Conservation (phyloP, 2,113 vertebrate genomes). For the Pungitius pungitius region DNA sequence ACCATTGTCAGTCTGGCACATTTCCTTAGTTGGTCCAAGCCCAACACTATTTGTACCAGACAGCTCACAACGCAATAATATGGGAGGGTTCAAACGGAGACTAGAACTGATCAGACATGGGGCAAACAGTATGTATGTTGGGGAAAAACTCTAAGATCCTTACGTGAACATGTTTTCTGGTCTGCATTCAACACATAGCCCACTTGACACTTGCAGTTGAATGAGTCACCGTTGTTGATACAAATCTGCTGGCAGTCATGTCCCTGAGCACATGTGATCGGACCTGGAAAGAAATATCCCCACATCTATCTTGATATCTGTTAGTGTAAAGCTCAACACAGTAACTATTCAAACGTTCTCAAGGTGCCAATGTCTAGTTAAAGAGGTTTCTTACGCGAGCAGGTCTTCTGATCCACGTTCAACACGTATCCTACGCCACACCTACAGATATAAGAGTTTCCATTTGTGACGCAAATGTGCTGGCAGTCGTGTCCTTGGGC, state of each 20-base stretch:
- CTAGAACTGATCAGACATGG: not conserved
- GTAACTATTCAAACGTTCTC: not conserved
- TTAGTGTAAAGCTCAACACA: not conserved
- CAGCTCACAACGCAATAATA: not conserved
- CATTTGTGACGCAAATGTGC: slow-evolving; percentile 77
- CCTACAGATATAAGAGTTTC: slow-evolving; percentile 69
- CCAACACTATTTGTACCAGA: not conserved
- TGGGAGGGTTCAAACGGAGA: not conserved
- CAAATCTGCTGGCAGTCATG: slow-evolving; percentile 83
- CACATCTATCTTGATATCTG: slow-evolving; percentile 3
- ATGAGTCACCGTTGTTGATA: slow-evolving; percentile 63
- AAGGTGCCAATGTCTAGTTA: not conserved
- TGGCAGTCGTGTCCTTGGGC: slow-evolving; percentile 77
- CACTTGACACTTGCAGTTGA: slow-evolving; percentile 76
- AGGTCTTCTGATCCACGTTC: slow-evolving; percentile 80
- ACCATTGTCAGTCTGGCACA: slow-evolving; percentile 3
- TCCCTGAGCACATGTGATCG: slow-evolving; percentile 69
- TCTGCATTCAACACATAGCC: slow-evolving; percentile 83
- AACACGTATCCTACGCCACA: slow-evolving; percentile 79
- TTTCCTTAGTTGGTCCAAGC: not conserved
- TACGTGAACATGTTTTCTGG: slow-evolving; percentile 81
- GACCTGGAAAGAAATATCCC: slow-evolving; percentile 61
- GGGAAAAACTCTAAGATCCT: slow-evolving; percentile 29
- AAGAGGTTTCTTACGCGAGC: slow-evolving; percentile 71
- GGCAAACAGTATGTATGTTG: not conserved